Evolutionary conservation across 1,140 invertebrate genomes (phyloP).

Genomic region (Papilio glaucus): DNA sequence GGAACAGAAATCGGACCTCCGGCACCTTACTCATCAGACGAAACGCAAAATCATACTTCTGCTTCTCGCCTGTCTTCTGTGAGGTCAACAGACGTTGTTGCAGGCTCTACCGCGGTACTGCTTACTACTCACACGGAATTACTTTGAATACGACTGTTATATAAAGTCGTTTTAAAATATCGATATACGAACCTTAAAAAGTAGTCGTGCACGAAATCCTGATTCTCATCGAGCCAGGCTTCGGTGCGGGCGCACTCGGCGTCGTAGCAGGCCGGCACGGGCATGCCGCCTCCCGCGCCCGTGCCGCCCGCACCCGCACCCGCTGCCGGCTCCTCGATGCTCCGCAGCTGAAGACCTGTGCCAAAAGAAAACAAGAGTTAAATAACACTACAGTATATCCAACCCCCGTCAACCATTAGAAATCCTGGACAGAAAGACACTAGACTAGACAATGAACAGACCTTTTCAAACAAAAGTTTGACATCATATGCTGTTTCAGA

Average conservation of each 20-base stretch:
- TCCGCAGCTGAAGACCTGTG: conserved; percentile 91
- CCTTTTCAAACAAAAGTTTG: too few species aligned
- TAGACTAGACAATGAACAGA: too few species aligned
- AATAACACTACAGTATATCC: conserved; percentile 27
- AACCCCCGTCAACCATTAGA: conserved; percentile 38
- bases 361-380: conserved; percentile 58
- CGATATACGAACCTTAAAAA: conserved; percentile 90
- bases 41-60: too few species aligned
- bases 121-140: too few species aligned
- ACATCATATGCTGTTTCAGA: too few species aligned
- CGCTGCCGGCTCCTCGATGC: conserved; percentile 89
- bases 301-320: conserved; percentile 78
- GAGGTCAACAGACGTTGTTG: too few species aligned
- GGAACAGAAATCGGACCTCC: too few species aligned
- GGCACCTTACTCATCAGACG: too few species aligned
- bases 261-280: conserved; percentile 87
- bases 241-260: conserved; percentile 93
- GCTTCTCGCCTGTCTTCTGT: too few species aligned
- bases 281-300: conserved; percentile 80
- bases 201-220: conserved; percentile 97
- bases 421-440: conserved; percentile 42
- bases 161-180: neutral
- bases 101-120: too few species aligned
- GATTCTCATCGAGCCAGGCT: conserved; percentile 98
- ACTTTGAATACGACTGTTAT: neutral